phyloP scores from a whole-genome alignment of 2,797 vertebrate genomes.

The Perodicticus potto region DNA sequence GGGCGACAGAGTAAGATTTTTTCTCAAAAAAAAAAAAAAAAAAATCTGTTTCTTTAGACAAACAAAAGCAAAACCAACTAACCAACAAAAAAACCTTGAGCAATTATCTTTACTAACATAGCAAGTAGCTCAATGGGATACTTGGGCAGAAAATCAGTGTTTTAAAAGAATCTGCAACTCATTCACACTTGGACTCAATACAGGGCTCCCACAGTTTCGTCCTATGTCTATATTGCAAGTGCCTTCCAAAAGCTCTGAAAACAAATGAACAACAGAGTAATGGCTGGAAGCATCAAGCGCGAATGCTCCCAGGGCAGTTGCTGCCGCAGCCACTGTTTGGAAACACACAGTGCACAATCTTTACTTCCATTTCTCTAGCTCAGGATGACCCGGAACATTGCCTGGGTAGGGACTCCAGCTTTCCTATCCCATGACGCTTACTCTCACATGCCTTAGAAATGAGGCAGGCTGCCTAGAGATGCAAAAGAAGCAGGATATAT shows the following conservation, averaged over 20 bases:
- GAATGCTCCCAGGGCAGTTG: not conserved
- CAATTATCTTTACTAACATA: conserved; percentile 44
- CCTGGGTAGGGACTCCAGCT: not conserved
- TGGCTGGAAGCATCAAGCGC: not conserved
- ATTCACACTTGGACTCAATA: conserved; percentile 22
- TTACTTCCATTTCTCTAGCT: conserved; percentile 40
- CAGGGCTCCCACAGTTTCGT: not conserved
- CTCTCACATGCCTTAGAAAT: conserved; percentile 1
- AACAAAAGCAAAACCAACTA: conserved; percentile 57
- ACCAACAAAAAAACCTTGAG: conserved; percentile 56
- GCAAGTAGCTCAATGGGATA: conserved; percentile 18
- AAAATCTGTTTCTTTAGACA: conserved; percentile 38
- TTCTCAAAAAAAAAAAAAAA: too few species aligned
- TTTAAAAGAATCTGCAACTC: conserved; percentile 58
- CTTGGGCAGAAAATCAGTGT: conserved; percentile 50
- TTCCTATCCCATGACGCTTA: conserved; percentile 2
- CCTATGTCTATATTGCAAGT: not conserved
- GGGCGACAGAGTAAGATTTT: too few species aligned
- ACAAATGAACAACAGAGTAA: conserved; percentile 23
- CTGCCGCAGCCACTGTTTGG: not conserved
- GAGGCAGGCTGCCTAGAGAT: conserved; percentile 20
- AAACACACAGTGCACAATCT: not conserved
- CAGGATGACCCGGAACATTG: not conserved
- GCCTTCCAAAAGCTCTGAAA: conserved; percentile 10
- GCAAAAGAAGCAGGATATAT: conserved; percentile 31